Percentiles rank a stretch among this genome's conserved stretches.
These are phyloP conservation scores for Lemur catta DNA, from an alignment of 2,797 vertebrate genomes.

Conservation along the genomic window DNA sequence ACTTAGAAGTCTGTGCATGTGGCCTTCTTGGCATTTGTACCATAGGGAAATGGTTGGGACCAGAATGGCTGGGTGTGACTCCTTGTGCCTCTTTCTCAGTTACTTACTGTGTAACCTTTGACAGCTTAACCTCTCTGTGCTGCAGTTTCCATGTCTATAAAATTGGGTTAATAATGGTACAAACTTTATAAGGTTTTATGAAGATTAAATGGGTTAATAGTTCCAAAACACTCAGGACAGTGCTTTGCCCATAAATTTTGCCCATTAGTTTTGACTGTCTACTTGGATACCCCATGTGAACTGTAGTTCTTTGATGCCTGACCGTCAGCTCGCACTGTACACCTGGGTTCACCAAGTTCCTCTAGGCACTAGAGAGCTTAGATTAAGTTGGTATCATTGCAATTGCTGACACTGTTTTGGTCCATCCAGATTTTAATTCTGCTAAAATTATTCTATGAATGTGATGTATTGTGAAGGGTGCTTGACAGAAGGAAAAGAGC, in stretches of 20 bases:
- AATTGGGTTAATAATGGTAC: not conserved
- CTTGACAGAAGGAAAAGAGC: slow-evolving; percentile 1
- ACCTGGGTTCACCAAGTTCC: not conserved
- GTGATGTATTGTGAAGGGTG: not conserved
- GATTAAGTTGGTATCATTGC: not conserved
- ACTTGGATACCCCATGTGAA: not conserved
- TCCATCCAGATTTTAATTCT: not conserved
- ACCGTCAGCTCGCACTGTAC: not conserved
- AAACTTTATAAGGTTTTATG: not conserved
- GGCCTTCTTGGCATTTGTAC: not conserved
- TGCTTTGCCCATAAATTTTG: not conserved
- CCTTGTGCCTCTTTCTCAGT: not conserved
- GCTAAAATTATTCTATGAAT: slow-evolving; percentile 16
- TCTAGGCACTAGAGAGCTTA: no score
- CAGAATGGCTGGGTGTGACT: not conserved
- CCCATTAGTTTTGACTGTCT: not conserved
- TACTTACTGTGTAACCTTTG: not conserved
- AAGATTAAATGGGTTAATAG: not conserved
- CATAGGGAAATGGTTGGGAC: not conserved
- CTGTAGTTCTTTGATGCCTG: not conserved
- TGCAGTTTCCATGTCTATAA: not conserved
- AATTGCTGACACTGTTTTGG: not conserved
- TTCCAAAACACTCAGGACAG: not conserved
- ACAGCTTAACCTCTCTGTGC: not conserved
- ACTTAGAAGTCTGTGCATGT: not conserved